Evolutionary conservation across 1,140 invertebrate genomes (phyloP).

Genomic region (Muscidifurax raptorellus): DNA sequence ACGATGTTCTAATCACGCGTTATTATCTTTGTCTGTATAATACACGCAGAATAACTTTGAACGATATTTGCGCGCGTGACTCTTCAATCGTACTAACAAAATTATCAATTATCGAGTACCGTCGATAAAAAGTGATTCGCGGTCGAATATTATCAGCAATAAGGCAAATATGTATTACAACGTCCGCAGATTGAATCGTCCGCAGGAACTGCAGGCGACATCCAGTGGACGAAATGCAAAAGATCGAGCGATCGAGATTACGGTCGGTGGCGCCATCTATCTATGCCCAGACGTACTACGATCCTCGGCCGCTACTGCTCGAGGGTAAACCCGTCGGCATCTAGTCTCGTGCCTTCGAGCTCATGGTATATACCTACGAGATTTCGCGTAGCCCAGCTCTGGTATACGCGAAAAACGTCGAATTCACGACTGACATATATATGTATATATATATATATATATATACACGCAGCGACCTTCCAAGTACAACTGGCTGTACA

Average conservation of each 20-base stretch:
- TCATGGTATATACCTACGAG: constrained; percentile 33
- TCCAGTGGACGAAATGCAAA: constrained; percentile 12
- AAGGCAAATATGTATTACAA: too few relatives aligned
- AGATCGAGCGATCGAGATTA: neutral
- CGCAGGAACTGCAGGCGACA: constrained; percentile 41
- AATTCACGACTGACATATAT: neutral
- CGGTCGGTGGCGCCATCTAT: constrained; percentile 40
- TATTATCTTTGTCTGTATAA: too few relatives aligned
- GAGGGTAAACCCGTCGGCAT: constrained; percentile 36
- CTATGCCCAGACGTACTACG: neutral
- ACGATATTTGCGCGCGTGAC: too few relatives aligned
- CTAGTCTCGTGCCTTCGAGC: neutral
- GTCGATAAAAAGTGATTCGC: too few relatives aligned
- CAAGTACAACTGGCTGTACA: neutral
- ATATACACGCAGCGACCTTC: neutral
- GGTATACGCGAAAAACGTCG: neutral
- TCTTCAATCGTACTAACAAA: too few relatives aligned
- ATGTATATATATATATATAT: too few relatives aligned
- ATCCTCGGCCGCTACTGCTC: neutral
- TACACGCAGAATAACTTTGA: too few relatives aligned
- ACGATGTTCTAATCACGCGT: too few relatives aligned
- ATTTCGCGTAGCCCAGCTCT: neutral
- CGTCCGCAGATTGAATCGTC: neutral
- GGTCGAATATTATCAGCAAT: too few relatives aligned
- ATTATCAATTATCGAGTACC: too few relatives aligned